phyloP scores from a whole-genome alignment of 2,888 invertebrate genomes.

The Papilio demoleus region DNA sequence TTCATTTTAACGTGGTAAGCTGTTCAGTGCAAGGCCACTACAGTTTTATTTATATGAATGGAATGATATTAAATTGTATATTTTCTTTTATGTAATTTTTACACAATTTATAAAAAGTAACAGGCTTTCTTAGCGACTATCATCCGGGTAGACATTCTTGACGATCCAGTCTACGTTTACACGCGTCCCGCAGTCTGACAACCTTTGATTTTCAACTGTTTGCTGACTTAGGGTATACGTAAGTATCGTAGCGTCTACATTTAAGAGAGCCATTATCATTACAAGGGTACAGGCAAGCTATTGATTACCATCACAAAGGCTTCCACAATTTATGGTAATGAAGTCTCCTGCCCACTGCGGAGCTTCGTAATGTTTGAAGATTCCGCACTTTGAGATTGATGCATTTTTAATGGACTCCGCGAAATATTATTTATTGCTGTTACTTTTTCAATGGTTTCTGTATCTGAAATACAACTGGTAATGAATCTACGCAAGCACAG shows the following conservation, averaged over 20 bases:
- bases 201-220: no score
- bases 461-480: background rate
- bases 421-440: constrained; percentile 17
- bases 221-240: constrained; percentile 10
- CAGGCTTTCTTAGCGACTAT: no score
- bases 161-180: no score
- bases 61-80: no score
- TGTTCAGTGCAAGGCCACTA: no score
- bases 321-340: constrained; percentile 50
- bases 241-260: constrained; percentile 34
- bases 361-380: constrained; percentile 47
- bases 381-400: constrained; percentile 34
- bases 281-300: constrained; percentile 41
- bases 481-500: background rate
- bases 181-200: no score
- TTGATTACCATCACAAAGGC: constrained; percentile 52
- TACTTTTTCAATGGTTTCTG: background rate
- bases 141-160: no score
- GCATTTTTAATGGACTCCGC: constrained; percentile 39
- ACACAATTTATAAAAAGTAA: no score
- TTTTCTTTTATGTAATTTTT: no score
- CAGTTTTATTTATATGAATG: no score
- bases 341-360: constrained; percentile 33
- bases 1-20: no score
- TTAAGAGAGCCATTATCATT: constrained; percentile 42